Percentiles rank a stretch among this genome's conserved stretches.
Evolutionary conservation across 2,797 vertebrate genomes (phyloP).

Genomic region (Arrhamphus sclerolepis): DNA sequence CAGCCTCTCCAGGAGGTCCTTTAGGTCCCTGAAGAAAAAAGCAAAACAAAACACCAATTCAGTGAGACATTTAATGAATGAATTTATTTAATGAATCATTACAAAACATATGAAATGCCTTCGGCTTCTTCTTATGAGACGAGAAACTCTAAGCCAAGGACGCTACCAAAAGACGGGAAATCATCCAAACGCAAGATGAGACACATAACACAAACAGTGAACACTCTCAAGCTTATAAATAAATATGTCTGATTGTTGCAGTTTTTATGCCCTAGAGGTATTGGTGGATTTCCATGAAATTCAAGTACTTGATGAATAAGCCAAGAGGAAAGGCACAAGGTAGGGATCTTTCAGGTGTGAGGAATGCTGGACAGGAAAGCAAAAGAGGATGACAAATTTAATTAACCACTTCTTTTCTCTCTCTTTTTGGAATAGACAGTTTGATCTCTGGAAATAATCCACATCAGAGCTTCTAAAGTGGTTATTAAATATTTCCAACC

Average conservation of each 20-base stretch:
- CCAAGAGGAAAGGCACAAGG: conserved; percentile 6
- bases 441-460: not conserved
- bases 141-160: conserved; percentile 5
- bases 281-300: conserved; percentile 48
- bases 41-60: conserved; percentile 4
- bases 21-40: conserved; percentile 83
- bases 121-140: not conserved
- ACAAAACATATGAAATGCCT: not conserved
- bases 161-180: conserved; percentile 19
- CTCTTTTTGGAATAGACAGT: no score
- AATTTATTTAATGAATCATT: not conserved
- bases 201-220: conserved; percentile 50
- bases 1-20: conserved; percentile 88
- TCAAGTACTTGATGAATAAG: conserved; percentile 19
- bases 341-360: conserved; percentile 5
- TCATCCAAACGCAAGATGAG: conserved; percentile 52
- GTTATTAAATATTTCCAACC: not conserved
- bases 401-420: no score
- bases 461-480: not conserved
- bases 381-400: not conserved
- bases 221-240: conserved; percentile 47
- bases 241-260: conserved; percentile 55
- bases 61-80: not conserved
- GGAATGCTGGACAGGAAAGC: not conserved
- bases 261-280: conserved; percentile 36